Conservation (phyloP, 2,113 vertebrate genomes). For the Hylia prasina region DNA sequence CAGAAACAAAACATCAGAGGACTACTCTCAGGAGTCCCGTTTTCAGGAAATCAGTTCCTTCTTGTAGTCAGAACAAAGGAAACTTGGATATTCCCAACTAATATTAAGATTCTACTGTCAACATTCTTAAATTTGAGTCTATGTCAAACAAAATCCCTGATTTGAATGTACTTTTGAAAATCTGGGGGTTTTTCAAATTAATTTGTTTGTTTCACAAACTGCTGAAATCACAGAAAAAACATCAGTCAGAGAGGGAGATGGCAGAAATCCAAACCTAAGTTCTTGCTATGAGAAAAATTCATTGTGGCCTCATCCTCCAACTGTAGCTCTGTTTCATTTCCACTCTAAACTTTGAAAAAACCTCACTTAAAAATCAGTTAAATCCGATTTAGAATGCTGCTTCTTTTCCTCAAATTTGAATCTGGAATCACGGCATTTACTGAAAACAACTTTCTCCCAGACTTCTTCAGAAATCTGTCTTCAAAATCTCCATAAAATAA, state of each 20-base stretch:
- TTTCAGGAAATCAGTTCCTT: neutral
- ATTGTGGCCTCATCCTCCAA: neutral
- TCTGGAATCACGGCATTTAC: neutral
- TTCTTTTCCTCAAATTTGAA: neutral
- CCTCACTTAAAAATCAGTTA: neutral
- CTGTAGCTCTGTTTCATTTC: neutral
- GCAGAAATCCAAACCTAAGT: neutral
- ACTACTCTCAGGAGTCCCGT: neutral
- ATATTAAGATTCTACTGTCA: neutral
- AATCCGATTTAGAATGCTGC: neutral
- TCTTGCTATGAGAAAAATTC: neutral
- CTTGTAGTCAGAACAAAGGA: neutral
- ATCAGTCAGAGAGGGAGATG: neutral
- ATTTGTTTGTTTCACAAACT: neutral
- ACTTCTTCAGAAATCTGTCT: neutral
- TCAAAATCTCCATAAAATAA: neutral
- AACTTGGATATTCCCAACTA: neutral
- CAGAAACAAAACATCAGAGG: neutral
- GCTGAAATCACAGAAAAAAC: neutral
- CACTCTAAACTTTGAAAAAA: neutral
- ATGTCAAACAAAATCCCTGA: fast-evolving
- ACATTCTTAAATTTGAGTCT: neutral
- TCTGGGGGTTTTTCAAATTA: fast-evolving
- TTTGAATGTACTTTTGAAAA: neutral
- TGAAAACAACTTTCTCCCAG: neutral